These are phyloP conservation scores for Eristalis intricaria DNA, from an alignment of 2,888 invertebrate species.

Conservation along the genomic window DNA sequence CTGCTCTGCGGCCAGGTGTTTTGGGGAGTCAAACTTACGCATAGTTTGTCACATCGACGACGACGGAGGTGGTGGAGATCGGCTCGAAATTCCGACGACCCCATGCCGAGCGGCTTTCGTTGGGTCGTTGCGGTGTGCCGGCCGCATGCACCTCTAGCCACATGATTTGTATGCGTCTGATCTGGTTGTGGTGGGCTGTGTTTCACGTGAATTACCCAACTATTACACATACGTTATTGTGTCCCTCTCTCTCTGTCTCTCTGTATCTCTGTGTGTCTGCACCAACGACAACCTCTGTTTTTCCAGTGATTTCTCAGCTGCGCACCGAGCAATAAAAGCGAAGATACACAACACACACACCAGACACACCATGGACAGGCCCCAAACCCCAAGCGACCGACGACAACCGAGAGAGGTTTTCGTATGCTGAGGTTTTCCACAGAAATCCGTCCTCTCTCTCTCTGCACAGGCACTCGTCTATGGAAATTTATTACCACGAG, in stretches of 20 bases:
- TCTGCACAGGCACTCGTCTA: conserved; percentile 60
- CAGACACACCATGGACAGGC: neutral
- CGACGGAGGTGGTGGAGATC: conserved; percentile 16
- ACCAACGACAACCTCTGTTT: conserved; percentile 49
- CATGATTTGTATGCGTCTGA: conserved; percentile 65
- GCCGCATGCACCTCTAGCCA: conserved; percentile 27
- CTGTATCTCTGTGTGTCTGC: too few species aligned
- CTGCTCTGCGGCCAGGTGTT: conserved; percentile 53
- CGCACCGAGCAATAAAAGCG: conserved; percentile 61
- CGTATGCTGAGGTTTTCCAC: conserved; percentile 52
- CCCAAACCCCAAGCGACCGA: neutral
- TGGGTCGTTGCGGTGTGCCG: conserved; percentile 18
- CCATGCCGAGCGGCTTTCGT: conserved; percentile 62
- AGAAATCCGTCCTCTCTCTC: conserved; percentile 51
- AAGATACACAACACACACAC: conserved; percentile 2
- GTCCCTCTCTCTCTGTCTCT: too few species aligned
- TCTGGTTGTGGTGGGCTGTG: conserved; percentile 33
- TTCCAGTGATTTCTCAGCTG: conserved; percentile 64
- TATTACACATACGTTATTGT: conserved; percentile 71
- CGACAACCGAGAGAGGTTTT: neutral
- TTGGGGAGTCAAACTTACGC: conserved; percentile 59
- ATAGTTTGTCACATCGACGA: conserved; percentile 63
- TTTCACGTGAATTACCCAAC: conserved; percentile 72
- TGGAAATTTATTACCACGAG: conserved; percentile 66
- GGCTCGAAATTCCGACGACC: conserved; percentile 56